These are phyloP conservation scores for Actinia tenebrosa DNA, from an alignment of 64 coral and sea anemone genomes.

Conservation along the genomic window DNA sequence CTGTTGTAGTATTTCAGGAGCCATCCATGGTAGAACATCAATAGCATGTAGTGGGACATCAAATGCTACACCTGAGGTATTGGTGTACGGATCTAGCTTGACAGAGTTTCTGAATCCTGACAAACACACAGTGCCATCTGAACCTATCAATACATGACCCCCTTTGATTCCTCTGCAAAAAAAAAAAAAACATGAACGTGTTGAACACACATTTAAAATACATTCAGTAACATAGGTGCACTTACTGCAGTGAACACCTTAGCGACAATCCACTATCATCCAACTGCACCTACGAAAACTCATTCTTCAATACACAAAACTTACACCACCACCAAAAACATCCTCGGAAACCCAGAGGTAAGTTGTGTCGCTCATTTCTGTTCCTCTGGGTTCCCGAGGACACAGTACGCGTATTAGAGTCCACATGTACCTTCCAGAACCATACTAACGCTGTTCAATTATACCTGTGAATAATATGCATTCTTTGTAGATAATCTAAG, in stretches of 20 bases:
- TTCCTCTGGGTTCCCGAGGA: too few species aligned
- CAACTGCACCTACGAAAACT: too few species aligned
- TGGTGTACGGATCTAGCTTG: constrained; percentile 46
- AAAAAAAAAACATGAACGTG: neutral
- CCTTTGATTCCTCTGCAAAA: constrained; percentile 72
- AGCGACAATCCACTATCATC: neutral
- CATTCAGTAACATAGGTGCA: neutral
- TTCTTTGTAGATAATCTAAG: constrained; percentile 86
- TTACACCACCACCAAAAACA: too few species aligned
- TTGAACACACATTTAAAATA: neutral
- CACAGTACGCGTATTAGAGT: too few species aligned
- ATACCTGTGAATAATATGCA: constrained; percentile 91
- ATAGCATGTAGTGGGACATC: constrained; percentile 93
- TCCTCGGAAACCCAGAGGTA: too few species aligned
- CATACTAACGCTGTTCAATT: too few species aligned
- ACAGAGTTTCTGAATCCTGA: constrained; percentile 77
- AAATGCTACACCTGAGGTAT: constrained; percentile 55
- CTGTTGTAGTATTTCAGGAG: constrained; percentile 94
- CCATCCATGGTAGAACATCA: constrained; percentile 80
- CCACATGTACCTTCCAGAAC: neutral
- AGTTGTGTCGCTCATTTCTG: too few species aligned
- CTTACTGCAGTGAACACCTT: neutral
- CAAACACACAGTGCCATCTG: constrained; percentile 70
- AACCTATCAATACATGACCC: constrained; percentile 73
- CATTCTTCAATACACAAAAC: too few species aligned